Evolutionary conservation across 2,797 vertebrate genomes (phyloP).

Genomic region (Sebastes matsubarae): DNA sequence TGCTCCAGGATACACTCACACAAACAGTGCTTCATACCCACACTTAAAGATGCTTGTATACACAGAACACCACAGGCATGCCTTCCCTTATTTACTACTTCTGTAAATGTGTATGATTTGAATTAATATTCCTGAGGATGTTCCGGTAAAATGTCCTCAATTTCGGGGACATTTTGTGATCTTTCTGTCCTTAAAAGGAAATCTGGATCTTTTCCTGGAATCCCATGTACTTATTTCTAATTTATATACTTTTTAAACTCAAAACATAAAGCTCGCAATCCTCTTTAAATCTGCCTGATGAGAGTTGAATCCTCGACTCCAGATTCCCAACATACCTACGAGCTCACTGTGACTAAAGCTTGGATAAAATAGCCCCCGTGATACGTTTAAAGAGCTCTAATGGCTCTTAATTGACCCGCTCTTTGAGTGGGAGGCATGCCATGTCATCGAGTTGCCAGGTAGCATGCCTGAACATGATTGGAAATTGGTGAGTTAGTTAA

Average conservation of each 20-base stretch:
- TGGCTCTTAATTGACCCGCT: constrained; percentile 29
- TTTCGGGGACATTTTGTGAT: neutral
- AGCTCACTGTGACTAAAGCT: constrained; percentile 15
- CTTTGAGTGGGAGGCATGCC: constrained; percentile 4
- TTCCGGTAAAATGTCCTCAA: neutral
- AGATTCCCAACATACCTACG: constrained; percentile 34
- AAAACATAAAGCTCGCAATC: neutral
- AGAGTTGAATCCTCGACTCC: neutral
- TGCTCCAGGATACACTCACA: constrained; percentile 26
- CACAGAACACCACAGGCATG: constrained; percentile 5
- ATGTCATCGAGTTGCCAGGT: constrained; percentile 16
- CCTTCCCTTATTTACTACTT: neutral
- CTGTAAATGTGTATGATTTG: neutral
- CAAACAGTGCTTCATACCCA: constrained; percentile 16
- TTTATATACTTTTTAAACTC: neutral
- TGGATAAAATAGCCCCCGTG: constrained; percentile 5
- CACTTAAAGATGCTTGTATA: constrained; percentile 13
- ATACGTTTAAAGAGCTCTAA: constrained; percentile 43
- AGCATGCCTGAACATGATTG: constrained; percentile 43
- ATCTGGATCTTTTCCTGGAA: neutral
- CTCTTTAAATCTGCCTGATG: neutral
- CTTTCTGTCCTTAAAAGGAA: neutral
- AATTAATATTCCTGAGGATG: neutral
- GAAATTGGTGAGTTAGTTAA: constrained; percentile 13
- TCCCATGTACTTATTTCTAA: neutral